A percentile compares a stretch with the other conserved stretches of the same genome.
phyloP scores from a whole-genome alignment of 2,113 vertebrate genomes.

The Steatornis caripensis region DNA sequence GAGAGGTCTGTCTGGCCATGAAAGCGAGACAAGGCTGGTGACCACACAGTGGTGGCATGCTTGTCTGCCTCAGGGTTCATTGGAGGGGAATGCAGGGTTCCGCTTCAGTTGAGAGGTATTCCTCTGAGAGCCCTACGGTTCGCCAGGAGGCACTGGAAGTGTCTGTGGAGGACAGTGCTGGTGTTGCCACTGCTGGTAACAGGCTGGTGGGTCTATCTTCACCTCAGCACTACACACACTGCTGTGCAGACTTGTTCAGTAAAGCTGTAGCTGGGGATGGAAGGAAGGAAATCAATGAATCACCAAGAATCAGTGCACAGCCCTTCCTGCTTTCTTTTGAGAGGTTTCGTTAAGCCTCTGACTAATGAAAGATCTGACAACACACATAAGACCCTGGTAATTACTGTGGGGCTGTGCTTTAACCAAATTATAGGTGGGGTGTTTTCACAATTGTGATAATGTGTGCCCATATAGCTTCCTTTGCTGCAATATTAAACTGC shows the following conservation, averaged over 20 bases:
- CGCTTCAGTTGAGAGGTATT: background rate
- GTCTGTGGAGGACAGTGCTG: background rate
- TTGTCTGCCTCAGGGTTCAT: background rate
- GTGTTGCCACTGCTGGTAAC: background rate
- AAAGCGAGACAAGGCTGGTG: background rate
- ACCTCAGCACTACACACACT: fast-evolving
- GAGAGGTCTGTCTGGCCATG: background rate
- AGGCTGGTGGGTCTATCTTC: background rate
- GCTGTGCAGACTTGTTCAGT: background rate
- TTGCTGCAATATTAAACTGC: background rate
- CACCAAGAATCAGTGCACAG: background rate
- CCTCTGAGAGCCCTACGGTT: background rate
- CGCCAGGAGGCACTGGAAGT: background rate
- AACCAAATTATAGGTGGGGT: background rate
- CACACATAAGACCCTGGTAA: background rate
- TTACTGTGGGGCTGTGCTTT: background rate
- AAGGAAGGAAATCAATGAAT: conserved; percentile 55
- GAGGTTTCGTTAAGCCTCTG: background rate
- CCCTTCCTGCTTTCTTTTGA: conserved; percentile 46
- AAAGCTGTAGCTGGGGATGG: background rate
- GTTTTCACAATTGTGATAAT: background rate
- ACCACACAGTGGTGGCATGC: fast-evolving
- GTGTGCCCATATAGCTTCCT: background rate
- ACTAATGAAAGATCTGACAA: background rate
- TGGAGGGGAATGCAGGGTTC: background rate